These are phyloP conservation scores for Micropterix aruncella DNA, from an alignment of 2,888 invertebrate species.

Conservation along the genomic window DNA sequence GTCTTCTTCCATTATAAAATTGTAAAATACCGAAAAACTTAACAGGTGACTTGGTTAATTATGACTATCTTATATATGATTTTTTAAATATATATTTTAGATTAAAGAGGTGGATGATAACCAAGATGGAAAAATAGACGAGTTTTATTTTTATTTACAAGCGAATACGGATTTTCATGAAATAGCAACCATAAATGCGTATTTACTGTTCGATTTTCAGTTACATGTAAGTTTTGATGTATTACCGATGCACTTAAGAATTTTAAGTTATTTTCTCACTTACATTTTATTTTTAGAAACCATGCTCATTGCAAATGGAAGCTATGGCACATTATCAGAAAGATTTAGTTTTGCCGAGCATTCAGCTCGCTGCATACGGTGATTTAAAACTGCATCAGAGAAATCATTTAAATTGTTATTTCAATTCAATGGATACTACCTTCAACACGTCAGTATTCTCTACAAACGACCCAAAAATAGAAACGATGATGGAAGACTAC, in stretches of 20 bases:
- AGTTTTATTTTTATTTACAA: constrained; percentile 40
- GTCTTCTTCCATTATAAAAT: no score
- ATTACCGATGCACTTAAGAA: no score
- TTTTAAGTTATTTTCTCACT: no score
- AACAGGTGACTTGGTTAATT: no score
- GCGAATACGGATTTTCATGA: constrained; percentile 26
- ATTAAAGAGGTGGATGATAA: constrained; percentile 51
- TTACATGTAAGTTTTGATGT: neutral
- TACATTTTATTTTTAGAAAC: constrained; percentile 25
- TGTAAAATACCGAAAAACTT: no score
- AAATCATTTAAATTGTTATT: constrained; percentile 30
- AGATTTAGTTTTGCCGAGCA: constrained; percentile 24
- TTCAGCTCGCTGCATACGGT: constrained; percentile 26
- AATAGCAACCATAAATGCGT: neutral
- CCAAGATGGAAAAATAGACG: constrained; percentile 48
- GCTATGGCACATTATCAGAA: constrained; percentile 31
- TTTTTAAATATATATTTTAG: no score
- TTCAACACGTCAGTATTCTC: constrained; percentile 42
- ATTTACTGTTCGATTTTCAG: neutral
- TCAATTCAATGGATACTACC: constrained; percentile 31
- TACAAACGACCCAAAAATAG: constrained; percentile 23
- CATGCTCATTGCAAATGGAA: constrained; percentile 42
- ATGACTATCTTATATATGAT: no score
- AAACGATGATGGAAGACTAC: constrained; percentile 40
- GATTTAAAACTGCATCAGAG: constrained; percentile 35